Base-by-base conservation (phyloP, 2,888 invertebrate species). In the Meta bourneti region DNA sequence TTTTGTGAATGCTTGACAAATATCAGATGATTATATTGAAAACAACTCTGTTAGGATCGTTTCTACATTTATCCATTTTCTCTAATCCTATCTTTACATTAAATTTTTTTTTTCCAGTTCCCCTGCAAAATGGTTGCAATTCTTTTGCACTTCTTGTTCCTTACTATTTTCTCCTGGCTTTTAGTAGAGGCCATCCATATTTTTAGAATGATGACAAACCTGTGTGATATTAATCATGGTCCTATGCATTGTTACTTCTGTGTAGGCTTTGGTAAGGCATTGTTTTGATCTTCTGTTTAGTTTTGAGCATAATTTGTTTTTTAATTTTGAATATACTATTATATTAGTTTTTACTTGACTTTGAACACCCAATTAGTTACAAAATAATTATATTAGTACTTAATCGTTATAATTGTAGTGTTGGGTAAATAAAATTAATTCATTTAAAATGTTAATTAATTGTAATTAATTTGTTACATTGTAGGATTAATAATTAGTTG, bases 211-310 rank as follows among this genome's bases (percentile, higher is more conserved):
- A 95, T 99, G 94, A 98, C 98, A 6, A 98, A 99, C 95, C 97
- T 99, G 96, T 96, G 98, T 6, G 98, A 99, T 95, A 98, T 99
- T 82, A 99, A 99, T 96, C 98, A 98, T 95, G 99, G 98, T 7
- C 97, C 97, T 69, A 98, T 98, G 97, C 96, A 95, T 91, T 98
- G 98, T 95, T 99, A 98, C 95, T 97, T 98, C 94, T 97, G 97
- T 34, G 96, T 98, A 94, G 98, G 98, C n/a, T 99, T 98, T 95
- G 98, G 97, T 88, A 94, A 84, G 91, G 77, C 20, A 1, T 49
- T 54, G 34, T 74, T 52, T 87, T 79, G 20, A 20, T 51, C 8
- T 1, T n/a, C 51, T n/a, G n/a, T 61, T 61, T 34, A 61, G 16
- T 79, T 0, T 77, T 19, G 34, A 34, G 34, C 34, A 34, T 34